A percentile compares a stretch with the other conserved stretches of the same genome.
Evolutionary conservation across 2,888 invertebrate species (phyloP).

Genomic region (Sphaerophoria taeniata): DNA sequence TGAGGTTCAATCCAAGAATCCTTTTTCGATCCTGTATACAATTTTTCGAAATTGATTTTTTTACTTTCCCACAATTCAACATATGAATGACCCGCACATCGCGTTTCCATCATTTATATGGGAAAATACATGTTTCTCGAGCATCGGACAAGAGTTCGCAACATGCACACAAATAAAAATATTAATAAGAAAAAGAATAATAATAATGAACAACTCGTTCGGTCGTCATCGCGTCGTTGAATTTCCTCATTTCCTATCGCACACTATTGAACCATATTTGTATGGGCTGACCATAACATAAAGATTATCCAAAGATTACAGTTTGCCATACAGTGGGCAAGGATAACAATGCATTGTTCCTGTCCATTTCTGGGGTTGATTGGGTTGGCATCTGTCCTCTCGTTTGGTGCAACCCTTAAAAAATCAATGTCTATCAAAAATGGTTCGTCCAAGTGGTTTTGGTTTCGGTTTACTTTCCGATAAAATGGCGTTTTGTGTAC

Average conservation of each 20-base stretch:
- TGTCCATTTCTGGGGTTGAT: conserved; percentile 49
- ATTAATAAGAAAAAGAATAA: conserved; percentile 36
- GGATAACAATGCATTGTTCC: conserved; percentile 16
- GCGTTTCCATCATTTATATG: too few species aligned
- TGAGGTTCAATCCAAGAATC: conserved; percentile 18
- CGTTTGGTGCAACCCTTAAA: conserved; percentile 61
- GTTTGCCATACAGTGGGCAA: conserved; percentile 35
- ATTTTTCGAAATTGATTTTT: conserved; percentile 24
- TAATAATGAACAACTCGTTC: conserved; percentile 69
- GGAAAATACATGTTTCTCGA: conserved; percentile 10
- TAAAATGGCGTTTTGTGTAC: too few species aligned
- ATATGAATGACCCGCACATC: conserved; percentile 18
- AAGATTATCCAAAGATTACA: conserved; percentile 72
- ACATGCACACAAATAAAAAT: conserved; percentile 14
- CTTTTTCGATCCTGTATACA: conserved; percentile 7
- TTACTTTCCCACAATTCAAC: conserved; percentile 30
- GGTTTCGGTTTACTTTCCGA: too few species aligned
- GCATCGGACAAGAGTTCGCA: too few species aligned
- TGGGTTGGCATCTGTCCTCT: conserved; percentile 65
- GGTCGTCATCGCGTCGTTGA: too few species aligned
- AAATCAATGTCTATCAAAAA: neutral
- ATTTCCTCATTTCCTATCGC: conserved; percentile 54
- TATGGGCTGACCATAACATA: conserved; percentile 77
- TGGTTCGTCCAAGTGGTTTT: neutral
- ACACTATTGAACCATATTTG: conserved; percentile 76